These are phyloP conservation scores for Apis laboriosa DNA, from an alignment of 1,140 invertebrate species.

Conservation along the genomic window DNA sequence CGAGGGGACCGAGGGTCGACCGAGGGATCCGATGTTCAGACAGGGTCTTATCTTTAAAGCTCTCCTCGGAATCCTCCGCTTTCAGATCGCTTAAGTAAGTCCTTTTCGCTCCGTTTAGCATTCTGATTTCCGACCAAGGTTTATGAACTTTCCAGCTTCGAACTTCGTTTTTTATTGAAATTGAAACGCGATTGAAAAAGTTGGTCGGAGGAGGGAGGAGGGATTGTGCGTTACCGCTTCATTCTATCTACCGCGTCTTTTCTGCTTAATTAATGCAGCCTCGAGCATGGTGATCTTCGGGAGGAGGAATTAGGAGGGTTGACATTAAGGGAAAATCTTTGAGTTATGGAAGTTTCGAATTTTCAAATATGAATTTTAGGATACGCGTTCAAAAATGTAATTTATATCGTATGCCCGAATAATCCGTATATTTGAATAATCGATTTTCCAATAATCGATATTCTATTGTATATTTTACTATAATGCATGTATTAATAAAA, in stretches of 20 bases:
- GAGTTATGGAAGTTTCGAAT: no score
- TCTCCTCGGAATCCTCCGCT: neutral
- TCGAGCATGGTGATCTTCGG: no score
- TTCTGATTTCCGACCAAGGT: conserved; percentile 41
- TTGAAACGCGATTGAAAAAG: conserved; percentile 47
- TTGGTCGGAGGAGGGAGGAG: neutral
- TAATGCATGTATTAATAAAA: no score
- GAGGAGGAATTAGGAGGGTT: neutral
- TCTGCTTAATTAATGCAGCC: neutral
- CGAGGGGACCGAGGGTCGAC: neutral
- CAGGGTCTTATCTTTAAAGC: conserved; percentile 4
- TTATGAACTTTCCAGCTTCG: neutral
- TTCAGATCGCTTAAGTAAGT: conserved; percentile 18
- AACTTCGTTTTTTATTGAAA: neutral
- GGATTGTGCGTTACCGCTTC: neutral
- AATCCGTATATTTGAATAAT: no score
- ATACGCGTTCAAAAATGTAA: no score
- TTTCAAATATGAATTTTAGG: no score
- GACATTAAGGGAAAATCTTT: no score
- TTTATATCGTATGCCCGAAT: no score
- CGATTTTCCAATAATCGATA: no score
- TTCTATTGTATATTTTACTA: no score
- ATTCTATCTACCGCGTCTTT: accelerated
- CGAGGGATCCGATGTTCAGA: neutral
- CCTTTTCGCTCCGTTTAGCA: conserved; percentile 46